phyloP scores from a whole-genome alignment of 2,113 vertebrate species.

The rat (Rattus norvegicus) region GRCr8 NC_086023.1:154621501-154622000 shows the following conservation, averaged over 20 bases:
- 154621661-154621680: background rate
- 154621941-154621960: background rate
- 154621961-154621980: background rate
- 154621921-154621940: background rate
- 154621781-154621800: fast-evolving
- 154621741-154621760: background rate
- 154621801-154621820: background rate
- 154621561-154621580: background rate
- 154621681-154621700: background rate
- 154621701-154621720: background rate
- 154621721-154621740: background rate
- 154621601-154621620: background rate
- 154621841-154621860: background rate
- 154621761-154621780: background rate
- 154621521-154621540: background rate
- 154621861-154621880: background rate
- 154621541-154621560: background rate
- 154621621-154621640: background rate
- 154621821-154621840: too few relatives aligned
- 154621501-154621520: background rate
- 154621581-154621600: background rate
- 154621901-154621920: background rate
- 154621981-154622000: background rate
- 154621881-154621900: too few relatives aligned
- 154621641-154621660: background rate